Percentiles rank a stretch among this genome's conserved stretches.
These are phyloP conservation scores for Aphaenogaster ashmeadi DNA, from an alignment of 1,140 invertebrate species.

Conservation along the genomic window DNA sequence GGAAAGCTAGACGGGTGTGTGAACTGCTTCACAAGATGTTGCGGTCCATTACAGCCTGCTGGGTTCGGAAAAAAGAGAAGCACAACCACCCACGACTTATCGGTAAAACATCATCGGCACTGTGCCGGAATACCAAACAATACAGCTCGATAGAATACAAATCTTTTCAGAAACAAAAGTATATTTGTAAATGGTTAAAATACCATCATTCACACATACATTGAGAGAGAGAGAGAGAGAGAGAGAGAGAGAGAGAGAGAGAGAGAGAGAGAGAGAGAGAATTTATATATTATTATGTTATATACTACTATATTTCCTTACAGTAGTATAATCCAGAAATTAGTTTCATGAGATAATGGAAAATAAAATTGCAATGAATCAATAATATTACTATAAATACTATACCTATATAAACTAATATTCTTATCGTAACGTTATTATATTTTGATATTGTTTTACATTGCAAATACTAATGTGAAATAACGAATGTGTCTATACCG, in stretches of 20 bases:
- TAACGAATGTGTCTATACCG: conserved; percentile 82
- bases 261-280: neutral
- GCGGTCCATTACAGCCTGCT: conserved; percentile 84
- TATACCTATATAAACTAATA: neutral
- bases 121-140: conserved; percentile 83
- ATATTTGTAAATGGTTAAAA: conserved; percentile 19
- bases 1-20: conserved; percentile 78
- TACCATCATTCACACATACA: neutral
- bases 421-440: neutral
- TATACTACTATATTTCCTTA: neutral
- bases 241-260: neutral
- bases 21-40: conserved; percentile 85
- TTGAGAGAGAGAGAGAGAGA: neutral
- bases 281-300: neutral
- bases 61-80: conserved; percentile 79
- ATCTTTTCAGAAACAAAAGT: conserved; percentile 42
- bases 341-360: neutral
- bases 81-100: conserved; percentile 76
- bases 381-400: neutral
- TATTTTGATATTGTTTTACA: neutral
- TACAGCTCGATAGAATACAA: conserved; percentile 72
- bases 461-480: conserved; percentile 26
- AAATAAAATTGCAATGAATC: neutral
- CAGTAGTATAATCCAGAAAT: neutral
- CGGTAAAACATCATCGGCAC: conserved; percentile 84